Base-by-base conservation (phyloP, 1,140 invertebrate genomes). In the Calephelis nemesis region DNA sequence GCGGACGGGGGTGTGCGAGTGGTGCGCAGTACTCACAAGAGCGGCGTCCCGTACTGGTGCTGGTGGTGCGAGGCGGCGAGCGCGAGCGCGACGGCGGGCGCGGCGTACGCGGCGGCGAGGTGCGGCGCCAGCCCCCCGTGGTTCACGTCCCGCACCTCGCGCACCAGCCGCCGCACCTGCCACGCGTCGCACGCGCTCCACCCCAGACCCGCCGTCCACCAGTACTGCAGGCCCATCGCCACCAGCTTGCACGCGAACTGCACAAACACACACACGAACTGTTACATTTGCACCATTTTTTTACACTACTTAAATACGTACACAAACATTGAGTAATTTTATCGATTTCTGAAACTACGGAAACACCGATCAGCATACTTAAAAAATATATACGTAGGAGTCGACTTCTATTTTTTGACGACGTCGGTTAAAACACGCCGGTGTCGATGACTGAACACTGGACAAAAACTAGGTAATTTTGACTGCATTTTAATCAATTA, bases 61-160 rank as follows among this genome's bases (percentile, higher is more conserved):
- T 97, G 97, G 58, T 97, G 93, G 0, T 99, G 97, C 0, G 97
- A 97, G 13, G 98, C 97, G 30, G 98, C 95, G 7, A 99, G 91
- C 49, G 97, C 97, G 6, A 99, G 97, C 60, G 98, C 95, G 47
- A 99, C 95, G 4, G 98, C 98, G 4, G 98, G 98, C 58, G 97
- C 93, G n/a, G 97, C 98, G 83, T 99, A 99, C 7, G 97, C 98
- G 78, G 98, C 94, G n/a, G 97, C 96, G 80, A 98, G 97, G 84
- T 99, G 99, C 84, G 98, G 98, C 68, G 97, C 94, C 95, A 99
- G 98, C 47, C 96, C 96, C 0, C 98, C 98, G 83, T 98, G 97
- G 92, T 99, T 99, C 12, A 99, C 97, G 85, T 99, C 98, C 9
- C 98, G 93, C 93, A 99, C 96, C 92, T 99, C 98, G 1, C 97